phyloP scores from a whole-genome alignment of 2,888 invertebrate genomes.

The Pristionchus japonicus region DNA sequence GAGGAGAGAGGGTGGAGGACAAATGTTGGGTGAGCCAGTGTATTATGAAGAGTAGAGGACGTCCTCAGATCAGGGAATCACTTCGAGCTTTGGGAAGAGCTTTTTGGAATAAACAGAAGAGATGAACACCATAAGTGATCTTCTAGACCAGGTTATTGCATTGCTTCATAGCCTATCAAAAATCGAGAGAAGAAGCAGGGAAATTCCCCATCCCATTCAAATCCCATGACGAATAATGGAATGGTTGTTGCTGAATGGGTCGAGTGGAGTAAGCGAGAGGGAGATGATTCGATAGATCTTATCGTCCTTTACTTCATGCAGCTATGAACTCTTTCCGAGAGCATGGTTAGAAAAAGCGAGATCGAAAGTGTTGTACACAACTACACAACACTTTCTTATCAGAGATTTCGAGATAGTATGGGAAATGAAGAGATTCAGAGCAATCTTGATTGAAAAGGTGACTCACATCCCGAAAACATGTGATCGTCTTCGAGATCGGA shows the following conservation, averaged over 20 bases:
- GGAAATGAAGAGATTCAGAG: too few relatives aligned
- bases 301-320: background rate
- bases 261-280: background rate
- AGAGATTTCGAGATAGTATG: too few relatives aligned
- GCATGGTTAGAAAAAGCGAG: background rate
- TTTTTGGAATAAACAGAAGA: too few relatives aligned
- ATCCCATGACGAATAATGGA: background rate
- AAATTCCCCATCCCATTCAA: too few relatives aligned
- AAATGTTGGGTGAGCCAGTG: background rate
- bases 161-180: too few relatives aligned
- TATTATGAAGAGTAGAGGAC: background rate
- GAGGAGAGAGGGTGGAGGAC: conserved; percentile 10
- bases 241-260: background rate
- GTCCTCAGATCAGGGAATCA: background rate
- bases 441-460: too few relatives aligned
- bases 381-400: too few relatives aligned
- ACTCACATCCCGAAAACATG: background rate
- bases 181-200: too few relatives aligned
- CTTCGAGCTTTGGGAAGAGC: background rate
- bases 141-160: too few relatives aligned
- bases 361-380: too few relatives aligned
- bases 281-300: background rate
- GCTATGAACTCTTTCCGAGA: background rate
- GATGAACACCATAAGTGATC: too few relatives aligned
- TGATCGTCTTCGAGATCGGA: conserved; percentile 1